Conservation (phyloP, 2,113 vertebrate genomes). For the Phalacrocorax aristotelis region DNA sequence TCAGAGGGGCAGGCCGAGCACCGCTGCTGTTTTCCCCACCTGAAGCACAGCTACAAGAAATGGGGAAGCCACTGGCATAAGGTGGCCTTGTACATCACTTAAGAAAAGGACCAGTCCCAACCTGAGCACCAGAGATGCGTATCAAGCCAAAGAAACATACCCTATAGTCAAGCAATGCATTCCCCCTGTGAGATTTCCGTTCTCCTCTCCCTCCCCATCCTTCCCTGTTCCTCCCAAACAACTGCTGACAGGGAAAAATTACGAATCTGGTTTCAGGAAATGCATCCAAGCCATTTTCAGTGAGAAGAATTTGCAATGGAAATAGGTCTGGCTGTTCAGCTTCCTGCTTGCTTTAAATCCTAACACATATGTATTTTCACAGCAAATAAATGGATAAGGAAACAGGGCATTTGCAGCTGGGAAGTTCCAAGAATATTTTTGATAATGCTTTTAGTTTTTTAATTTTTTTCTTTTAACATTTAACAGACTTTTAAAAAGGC, state of each 20-base stretch:
- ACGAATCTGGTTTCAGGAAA: conserved; percentile 13
- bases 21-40: not conserved
- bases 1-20: not conserved
- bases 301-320: conserved; percentile 21
- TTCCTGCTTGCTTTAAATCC: conserved; percentile 13
- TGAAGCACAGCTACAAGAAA: not conserved
- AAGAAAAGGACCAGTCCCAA: not conserved
- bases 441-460: not conserved
- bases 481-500: not conserved
- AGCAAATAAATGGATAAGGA: not conserved
- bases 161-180: not conserved
- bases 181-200: not conserved
- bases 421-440: not conserved
- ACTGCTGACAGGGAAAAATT: not conserved
- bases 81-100: not conserved
- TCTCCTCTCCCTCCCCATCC: not conserved
- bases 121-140: not conserved
- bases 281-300: not conserved
- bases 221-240: not conserved
- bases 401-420: not conserved
- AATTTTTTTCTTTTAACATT: not conserved
- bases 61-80: not conserved
- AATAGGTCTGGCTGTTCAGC: not conserved
- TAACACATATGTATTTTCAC: not conserved
- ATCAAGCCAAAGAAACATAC: not conserved